Base-by-base conservation (phyloP, 2,797 vertebrate genomes). In the Adrianichthys oophorus region DNA sequence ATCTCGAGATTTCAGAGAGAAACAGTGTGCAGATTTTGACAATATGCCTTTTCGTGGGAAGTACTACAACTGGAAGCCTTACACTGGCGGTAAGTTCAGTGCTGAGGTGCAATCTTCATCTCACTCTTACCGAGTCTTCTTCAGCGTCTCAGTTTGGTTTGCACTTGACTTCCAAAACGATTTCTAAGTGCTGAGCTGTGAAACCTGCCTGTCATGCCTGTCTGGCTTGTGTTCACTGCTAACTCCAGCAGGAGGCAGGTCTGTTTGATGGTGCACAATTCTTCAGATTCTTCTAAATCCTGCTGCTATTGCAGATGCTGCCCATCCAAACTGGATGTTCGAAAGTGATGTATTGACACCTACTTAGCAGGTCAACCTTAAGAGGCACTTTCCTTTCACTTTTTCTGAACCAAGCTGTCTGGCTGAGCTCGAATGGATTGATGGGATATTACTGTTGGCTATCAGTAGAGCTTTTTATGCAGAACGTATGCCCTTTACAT, bases 11-110 rank as follows among this genome's bases (percentile, higher is more conserved):
- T 99, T 99, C 89, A 91, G 97, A 72, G 96, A 98, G 90, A 98
- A 98, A 78, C 97, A 99, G 71, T 99, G 97, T 63, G 95, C 95
- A 0, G 96, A 98, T 77, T 99, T 99, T 76, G 96, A 99, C 92
- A 96, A 74, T 91, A 92, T 96, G 94, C 94, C 97, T 83, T 99
- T 99, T 82, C 94, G 97, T 41, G 97, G 97, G 83, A 99, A 98
- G 73, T 98, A 96, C 87, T 99, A 99, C 93, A 98, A 95, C 93
- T 99, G 97, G 97, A 98, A 98, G 82, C 97, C 97, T 68, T 98
- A 97, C 92, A 97, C 96, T 81, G 97, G 97, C 89, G 97, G 97
- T 98, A 93, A 91, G 89, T 84, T 72, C 43, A 68, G 46, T 37
- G 14, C 48, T 12, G 42, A 26, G 3, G 42, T 10, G 18, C 23